Conservation (phyloP, 2,888 invertebrate genomes). For the Perithous albicinctus region DNA sequence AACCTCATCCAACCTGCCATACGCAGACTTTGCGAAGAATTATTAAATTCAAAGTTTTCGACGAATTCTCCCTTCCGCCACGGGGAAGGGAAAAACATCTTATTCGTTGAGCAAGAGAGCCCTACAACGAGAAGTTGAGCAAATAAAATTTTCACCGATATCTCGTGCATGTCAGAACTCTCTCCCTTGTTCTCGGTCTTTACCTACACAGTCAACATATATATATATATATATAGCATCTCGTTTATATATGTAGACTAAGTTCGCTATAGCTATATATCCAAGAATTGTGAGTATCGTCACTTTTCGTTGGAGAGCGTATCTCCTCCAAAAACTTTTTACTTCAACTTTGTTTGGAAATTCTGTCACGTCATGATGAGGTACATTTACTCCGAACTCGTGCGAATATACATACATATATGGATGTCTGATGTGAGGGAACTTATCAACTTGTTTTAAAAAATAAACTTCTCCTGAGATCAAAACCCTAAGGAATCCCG, state of each 20-base stretch:
- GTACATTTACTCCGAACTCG: neutral
- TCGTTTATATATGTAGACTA: neutral
- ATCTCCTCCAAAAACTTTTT: neutral
- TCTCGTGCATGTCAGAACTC: neutral
- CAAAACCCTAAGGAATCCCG: neutral
- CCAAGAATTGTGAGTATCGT: neutral
- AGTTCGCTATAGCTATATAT: neutral
- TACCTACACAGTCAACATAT: neutral
- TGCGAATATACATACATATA: neutral
- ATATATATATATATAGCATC: neutral
- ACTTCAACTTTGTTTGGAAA: neutral
- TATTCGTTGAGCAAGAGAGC: neutral
- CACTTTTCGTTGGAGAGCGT: neutral
- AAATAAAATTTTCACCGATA: conserved; percentile 22
- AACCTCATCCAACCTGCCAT: neutral
- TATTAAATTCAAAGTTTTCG: conserved; percentile 37
- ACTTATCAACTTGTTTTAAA: neutral
- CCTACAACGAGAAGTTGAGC: neutral
- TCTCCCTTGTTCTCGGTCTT: neutral
- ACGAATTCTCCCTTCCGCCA: neutral
- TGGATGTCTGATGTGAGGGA: neutral
- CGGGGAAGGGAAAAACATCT: neutral
- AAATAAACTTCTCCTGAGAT: neutral
- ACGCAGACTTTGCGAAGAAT: conserved; percentile 22
- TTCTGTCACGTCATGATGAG: neutral